Evolutionary conservation across 2,888 invertebrate species (phyloP), one percentile per base, ranked within the genome.

Genomic region (Drosophila putrida): DNA sequence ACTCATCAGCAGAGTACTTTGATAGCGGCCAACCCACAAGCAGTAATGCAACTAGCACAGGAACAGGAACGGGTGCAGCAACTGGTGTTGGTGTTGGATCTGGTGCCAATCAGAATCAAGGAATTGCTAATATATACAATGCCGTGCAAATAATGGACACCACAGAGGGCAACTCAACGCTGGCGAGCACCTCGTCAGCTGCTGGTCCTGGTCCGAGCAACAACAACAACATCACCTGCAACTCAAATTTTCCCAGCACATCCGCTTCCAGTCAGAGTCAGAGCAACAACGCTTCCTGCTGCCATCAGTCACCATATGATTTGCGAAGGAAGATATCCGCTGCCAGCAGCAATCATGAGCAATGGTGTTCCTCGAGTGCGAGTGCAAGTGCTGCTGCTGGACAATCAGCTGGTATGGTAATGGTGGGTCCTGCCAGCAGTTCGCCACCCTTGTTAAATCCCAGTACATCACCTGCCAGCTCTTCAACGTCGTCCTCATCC

Each of bases 301-400:
- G 94, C 78, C 97, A 97, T 93, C 97, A 97, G 92, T 96, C 97
- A 78, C 98, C 98, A 2, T 98, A 98, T 91, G 98, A 98, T 92
- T 93, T 98, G 90, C 94, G 98, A 72, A 94, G 97, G 86, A 98
- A 98, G 93, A 96, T 92, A 75, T 89, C 90, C 43, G 80, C 90
- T 46, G 81, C 91, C 54, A 91, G 69, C 54, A 91, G 69, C 69
- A 89, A 80, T 63, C 92, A 91, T 57, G 92, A 92, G 43, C 92
- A 91, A 63, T 91, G 91, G 92, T 90, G 91, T 65, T 69, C 88
- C 46, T 78, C 77, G 2, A 46, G 71, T 35, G 61, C 75, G 2
- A 46, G 71, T 35, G 61, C 67, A 28, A 47, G 31, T 33, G 59
- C 47, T n/a, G 59, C 47, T n/a, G 59, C 57, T 11, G 61, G 57